Conservation (phyloP, 2,113 vertebrate genomes). For the Tupaia chinensis region DNA sequence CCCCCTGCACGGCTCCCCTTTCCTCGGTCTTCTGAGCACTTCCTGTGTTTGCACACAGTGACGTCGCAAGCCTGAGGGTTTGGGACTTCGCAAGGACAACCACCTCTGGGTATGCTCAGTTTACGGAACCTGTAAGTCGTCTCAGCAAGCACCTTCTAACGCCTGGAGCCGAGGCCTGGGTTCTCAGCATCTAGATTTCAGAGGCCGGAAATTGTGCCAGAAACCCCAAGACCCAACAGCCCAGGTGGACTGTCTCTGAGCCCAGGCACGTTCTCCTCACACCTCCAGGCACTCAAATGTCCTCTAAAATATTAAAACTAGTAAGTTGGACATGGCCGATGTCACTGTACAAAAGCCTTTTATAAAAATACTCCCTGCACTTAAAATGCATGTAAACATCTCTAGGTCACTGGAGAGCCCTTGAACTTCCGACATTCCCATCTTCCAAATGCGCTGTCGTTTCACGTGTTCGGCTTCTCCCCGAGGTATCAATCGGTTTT, state of each 20-base stretch:
- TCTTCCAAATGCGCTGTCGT: not conserved
- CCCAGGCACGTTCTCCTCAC: not conserved
- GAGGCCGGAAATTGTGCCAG: not conserved
- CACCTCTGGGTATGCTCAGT: not conserved
- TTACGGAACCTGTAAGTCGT: accelerated
- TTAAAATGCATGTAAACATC: conserved; percentile 77
- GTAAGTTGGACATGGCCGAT: conserved; percentile 64
- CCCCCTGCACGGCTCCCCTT: not conserved
- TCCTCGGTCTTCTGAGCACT: not conserved
- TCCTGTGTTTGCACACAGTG: conserved; percentile 52
- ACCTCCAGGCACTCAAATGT: not conserved
- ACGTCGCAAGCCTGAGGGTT: not conserved
- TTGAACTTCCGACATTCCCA: not conserved
- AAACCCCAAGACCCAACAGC: not conserved
- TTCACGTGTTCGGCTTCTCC: not conserved
- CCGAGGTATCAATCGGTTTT: conserved; percentile 83
- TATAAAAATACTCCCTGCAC: conserved; percentile 85
- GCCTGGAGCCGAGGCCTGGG: not conserved
- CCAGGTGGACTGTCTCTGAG: not conserved
- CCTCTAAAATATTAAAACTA: conserved; percentile 76
- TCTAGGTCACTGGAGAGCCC: conserved; percentile 62
- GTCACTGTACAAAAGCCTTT: conserved; percentile 84
- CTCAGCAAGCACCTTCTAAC: not conserved
- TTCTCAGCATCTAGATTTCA: not conserved
- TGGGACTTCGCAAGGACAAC: not conserved